These are phyloP conservation scores for Amblyjoppa proteus DNA, from an alignment of 2,888 invertebrate genomes.

Conservation along the genomic window DNA sequence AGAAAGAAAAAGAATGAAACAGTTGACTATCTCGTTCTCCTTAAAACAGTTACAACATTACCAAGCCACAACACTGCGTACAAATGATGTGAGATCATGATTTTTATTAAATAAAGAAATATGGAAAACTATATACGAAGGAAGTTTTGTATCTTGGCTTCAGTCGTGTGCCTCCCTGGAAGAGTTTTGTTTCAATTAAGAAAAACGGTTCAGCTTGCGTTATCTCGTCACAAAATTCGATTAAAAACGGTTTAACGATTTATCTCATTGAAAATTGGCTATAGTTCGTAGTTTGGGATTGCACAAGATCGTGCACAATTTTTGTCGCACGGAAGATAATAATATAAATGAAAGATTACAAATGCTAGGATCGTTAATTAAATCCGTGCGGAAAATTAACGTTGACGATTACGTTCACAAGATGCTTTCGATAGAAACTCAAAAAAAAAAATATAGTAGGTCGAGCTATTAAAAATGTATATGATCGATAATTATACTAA, in stretches of 20 bases:
- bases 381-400: slow-evolving; percentile 18
- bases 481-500: slow-evolving; percentile 34
- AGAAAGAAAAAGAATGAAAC: slow-evolving; percentile 27
- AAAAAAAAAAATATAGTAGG: slow-evolving; percentile 28
- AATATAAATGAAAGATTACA: not conserved
- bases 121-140: slow-evolving; percentile 63
- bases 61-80: slow-evolving; percentile 72
- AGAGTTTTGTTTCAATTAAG: slow-evolving; percentile 23
- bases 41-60: slow-evolving; percentile 66
- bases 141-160: slow-evolving; percentile 70
- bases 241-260: slow-evolving; percentile 31
- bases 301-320: slow-evolving; percentile 18
- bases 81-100: slow-evolving; percentile 72
- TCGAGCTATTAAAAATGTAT: slow-evolving; percentile 19
- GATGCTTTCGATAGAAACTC: not conserved
- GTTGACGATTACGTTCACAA: slow-evolving; percentile 27
- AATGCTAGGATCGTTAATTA: slow-evolving; percentile 47
- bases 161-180: slow-evolving; percentile 67
- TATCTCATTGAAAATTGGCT: slow-evolving; percentile 54
- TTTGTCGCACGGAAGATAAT: slow-evolving; percentile 22
- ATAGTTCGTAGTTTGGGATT: slow-evolving; percentile 34
- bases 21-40: slow-evolving; percentile 60
- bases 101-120: slow-evolving; percentile 70
- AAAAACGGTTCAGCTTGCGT: not conserved
- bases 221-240: slow-evolving; percentile 46